Base-by-base conservation (phyloP, 2,888 invertebrate genomes). In the Clistopyga incitator region DNA sequence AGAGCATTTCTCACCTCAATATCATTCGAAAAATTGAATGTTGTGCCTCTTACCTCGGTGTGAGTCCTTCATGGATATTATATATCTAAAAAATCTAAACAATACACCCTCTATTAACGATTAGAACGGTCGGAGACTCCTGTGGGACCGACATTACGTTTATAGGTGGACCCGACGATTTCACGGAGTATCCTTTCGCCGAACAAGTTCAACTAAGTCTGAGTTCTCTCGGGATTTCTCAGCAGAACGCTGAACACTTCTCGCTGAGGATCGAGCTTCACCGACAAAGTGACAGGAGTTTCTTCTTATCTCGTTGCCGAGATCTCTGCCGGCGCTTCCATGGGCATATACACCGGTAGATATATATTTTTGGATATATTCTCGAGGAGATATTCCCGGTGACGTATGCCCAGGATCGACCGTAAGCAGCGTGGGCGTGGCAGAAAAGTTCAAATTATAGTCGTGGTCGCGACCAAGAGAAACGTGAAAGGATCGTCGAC, bases 201-300 rank as follows among this genome's bases (percentile, higher is more conserved):
- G 64, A 38, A 25, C n/a, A 34, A 72, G 59, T 38, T n/a, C 59
- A 18, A 25, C 59, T 45, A 59, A 64, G 61, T 15, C 45, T 18
- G 13, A 23, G 42, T 50, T 25, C 29, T 6, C 76, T 67, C 67
- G 67, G 54, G 76, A 54, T 59, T 77, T 59, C 64, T 64, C 52
- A 45, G 6, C 3, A 25, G 23, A 64, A 50, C 64, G 61, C n/a
- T 15, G 20, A n/a, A 13, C 47, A 2, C 20, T 25, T 38, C 34
- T 65, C 34, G 34, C 11, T 47, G 61, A 59, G 52, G 13, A 65
- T 13, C 52, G 65, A 67, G 78, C 77, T 52, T 72, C 83, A 85
- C 88, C 89, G 88, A 88, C 89, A 89, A 90, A 89, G 90, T 90
- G 90, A 90, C 90, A 89, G 88, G 89, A 76, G 67, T 76, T 76